A percentile compares a stretch with the other conserved stretches of the same genome.
Conservation (phyloP, 2,888 invertebrate species). For the Drosophila nr. fundita region DNA sequence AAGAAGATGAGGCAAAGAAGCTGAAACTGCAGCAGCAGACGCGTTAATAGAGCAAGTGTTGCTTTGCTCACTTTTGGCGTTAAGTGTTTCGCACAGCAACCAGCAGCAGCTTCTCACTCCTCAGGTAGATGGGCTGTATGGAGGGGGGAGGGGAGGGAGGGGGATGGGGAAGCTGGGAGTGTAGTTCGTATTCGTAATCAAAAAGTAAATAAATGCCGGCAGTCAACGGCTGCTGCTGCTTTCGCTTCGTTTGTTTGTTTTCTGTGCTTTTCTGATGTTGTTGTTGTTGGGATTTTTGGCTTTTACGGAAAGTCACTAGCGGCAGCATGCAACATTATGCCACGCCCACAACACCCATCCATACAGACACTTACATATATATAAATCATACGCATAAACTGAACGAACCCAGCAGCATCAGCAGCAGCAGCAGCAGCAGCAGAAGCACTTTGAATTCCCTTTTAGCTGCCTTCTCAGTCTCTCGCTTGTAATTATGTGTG, state of each 20-base stretch:
- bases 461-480: slow-evolving; percentile 11
- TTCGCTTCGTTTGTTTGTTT: slow-evolving; percentile 69
- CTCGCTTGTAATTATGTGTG: slow-evolving; percentile 74
- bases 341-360: slow-evolving; percentile 72
- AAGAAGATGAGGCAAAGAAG: neutral
- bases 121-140: neutral
- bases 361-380: neutral
- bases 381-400: slow-evolving; percentile 57
- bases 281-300: slow-evolving; percentile 34
- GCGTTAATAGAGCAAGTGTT: slow-evolving; percentile 82
- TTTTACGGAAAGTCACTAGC: slow-evolving; percentile 63
- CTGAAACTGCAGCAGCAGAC: slow-evolving; percentile 32
- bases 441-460: slow-evolving; percentile 17
- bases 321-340: slow-evolving; percentile 33
- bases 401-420: slow-evolving; percentile 1
- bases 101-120: slow-evolving; percentile 9
- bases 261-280: slow-evolving; percentile 36
- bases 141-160: no score
- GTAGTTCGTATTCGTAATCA: slow-evolving; percentile 56
- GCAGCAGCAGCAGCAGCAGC: slow-evolving; percentile 4
- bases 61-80: slow-evolving; percentile 84
- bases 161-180: neutral
- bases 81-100: slow-evolving; percentile 82
- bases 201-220: slow-evolving; percentile 75
- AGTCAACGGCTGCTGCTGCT: slow-evolving; percentile 43